phyloP scores from a whole-genome alignment of 2,888 invertebrate species.

The Drosophila kambysellisi region DNA sequence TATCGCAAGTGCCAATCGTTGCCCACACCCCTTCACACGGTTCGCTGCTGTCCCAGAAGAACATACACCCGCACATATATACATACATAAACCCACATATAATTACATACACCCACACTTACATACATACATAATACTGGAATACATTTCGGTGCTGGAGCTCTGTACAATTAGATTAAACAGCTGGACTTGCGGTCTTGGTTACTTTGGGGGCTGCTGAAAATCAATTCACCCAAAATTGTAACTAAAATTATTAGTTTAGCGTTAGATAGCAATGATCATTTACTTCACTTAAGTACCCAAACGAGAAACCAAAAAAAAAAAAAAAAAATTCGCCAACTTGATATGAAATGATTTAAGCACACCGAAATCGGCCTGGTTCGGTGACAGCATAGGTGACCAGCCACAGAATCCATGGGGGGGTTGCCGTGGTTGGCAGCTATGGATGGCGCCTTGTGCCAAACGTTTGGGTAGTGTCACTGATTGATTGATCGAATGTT shows the following conservation, averaged over 20 bases:
- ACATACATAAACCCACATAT: not conserved
- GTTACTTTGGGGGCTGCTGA: slow-evolving; percentile 66
- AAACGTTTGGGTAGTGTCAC: slow-evolving; percentile 23
- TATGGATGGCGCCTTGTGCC: not conserved
- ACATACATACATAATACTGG: not conserved
- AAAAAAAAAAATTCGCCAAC: slow-evolving; percentile 23
- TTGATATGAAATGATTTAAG: slow-evolving; percentile 14
- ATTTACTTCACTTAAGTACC: slow-evolving; percentile 84
- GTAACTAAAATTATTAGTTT: slow-evolving; percentile 83
- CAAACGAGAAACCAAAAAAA: slow-evolving; percentile 73
- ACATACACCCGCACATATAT: not conserved
- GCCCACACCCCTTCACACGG: slow-evolving; percentile 31
- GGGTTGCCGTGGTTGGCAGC: not conserved
- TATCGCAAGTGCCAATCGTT: slow-evolving; percentile 68
- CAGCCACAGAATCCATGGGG: not conserved
- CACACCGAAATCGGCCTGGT: not conserved
- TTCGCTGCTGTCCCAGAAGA: not conserved
- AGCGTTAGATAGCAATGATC: slow-evolving; percentile 85
- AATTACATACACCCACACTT: not conserved
- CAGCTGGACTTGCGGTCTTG: slow-evolving; percentile 63
- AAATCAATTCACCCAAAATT: slow-evolving; percentile 79
- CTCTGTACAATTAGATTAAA: slow-evolving; percentile 20
- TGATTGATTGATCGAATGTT: slow-evolving; percentile 48
- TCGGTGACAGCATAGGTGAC: not conserved
- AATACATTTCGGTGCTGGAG: slow-evolving; percentile 10